Evolutionary conservation across 2,797 vertebrate species (phyloP), one percentile per base, ranked within the genome.

Genomic region (Crenichthys baileyi): DNA sequence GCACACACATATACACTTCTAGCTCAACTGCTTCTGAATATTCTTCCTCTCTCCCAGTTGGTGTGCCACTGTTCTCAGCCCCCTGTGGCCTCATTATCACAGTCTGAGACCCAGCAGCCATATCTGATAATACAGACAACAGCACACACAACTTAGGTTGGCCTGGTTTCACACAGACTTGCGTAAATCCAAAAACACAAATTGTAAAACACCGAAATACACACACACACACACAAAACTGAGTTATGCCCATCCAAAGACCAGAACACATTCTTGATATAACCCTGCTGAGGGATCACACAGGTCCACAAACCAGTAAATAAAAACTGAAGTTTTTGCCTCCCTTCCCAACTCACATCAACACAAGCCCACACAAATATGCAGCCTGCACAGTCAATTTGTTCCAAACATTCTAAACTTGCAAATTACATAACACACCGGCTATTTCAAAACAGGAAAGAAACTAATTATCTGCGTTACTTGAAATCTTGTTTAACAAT

Each of bases 71-170:
- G 65, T 81, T 85, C 73, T 72, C 65, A 46, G 77, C 88, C 91
- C 89, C 91, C 79, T 86, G 90, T 92, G 92, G 91, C 86, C 91
- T 93, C 90, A 92, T 94, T 94, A 92, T 80, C 87, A 86, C 79
- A 75, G 78, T 71, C 84, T 83, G 76, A 86, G 78, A 88, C 80
- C 70, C 75, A 56, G 79, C 81, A 86, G 81, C 77, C 75, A 80
- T 58, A 75, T 88, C 78, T 80, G 81, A 85, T 16, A 73, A 58
- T 75, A 53, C 46, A 63, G 67, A 82, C 82, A 83, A 80, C 68
- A 75, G 46, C 70, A 55, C 26, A 75, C 67, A 81, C 71, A 77
- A 65, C 51, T 73, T 68, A n/a, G 70, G 60, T 76, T 51, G 61
- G 31, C 73, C 72, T 77, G 20, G 63, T 41, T 67, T 50, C 26